Evolutionary conservation across 2,888 invertebrate genomes (phyloP), one percentile per base, ranked within the genome.

Genomic region (Hermaeophaga mercurialis): DNA sequence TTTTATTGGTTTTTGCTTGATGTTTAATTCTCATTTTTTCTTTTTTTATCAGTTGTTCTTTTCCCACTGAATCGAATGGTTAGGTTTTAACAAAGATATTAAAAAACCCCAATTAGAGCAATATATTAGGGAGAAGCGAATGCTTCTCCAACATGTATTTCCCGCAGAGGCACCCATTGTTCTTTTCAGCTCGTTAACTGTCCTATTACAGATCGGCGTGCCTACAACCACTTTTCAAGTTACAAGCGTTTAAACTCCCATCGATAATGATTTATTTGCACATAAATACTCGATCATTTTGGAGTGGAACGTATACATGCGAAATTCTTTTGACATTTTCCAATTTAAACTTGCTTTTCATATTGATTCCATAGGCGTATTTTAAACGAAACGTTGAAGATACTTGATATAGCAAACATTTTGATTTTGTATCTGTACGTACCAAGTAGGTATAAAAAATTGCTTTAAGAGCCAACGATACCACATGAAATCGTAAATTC

Each of bases 181-280:
- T 44, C 43, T 38, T 52, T 43, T 52, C 22, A n/a, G 34, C 34
- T 43, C 34, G 28, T 49, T 49, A 26, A 38, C 18, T 49, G 34
- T 52, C 44, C 34, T 26, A 44, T 28, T 33, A 34, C 15, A 43
- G 43, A 24, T 52, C 52, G 18, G 24, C 17, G 15, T 34, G 33
- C 43, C 34, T 22, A 22, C 43, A 52, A 52, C 33, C 52, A 43
- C 24, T 50, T 50, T 50, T 50, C 33, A 15, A 19, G 43, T 43
- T 33, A 33, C 33, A 43, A 50, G 19, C 50, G 24, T 50, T 52
- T 52, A 52, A 52, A 52, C 14, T 43, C 34, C 43, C 43, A 52
- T 52, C 34, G 43, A 52, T 52, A 52, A 44, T 52, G 52, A 52
- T 52, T 52, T 44, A 52, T 52, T 52, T 44, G 34, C 52, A 34